Evolutionary conservation across 2,797 vertebrate species (phyloP), one percentile per base, ranked within the genome.

Genomic region (Rhadinocentrus ornatus): DNA sequence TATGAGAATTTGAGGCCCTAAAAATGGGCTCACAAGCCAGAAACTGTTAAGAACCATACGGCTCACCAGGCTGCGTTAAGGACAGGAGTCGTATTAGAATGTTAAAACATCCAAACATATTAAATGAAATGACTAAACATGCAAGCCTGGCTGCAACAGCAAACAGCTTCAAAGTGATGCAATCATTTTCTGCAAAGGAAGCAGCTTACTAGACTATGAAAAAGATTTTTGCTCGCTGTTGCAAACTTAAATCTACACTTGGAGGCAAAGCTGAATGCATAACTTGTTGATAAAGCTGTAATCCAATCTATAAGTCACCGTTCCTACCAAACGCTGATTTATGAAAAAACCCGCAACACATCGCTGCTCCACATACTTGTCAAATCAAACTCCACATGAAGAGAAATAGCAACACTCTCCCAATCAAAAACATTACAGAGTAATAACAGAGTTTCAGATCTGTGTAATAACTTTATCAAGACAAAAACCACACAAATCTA

Each of bases 151-250:
- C 29, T 35, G 66, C 71, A 76, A 55, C 79, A 66, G 69, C 11
- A 62, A 50, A 44, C 66, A 62, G 46, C 46, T 22, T 48, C 20
- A 22, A 22, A 48, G n/a, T 55, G 70, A 58, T 61, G 9, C 26
- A 22, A 69, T 58, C 18, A 20, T 59, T 63, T 32, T 58, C 27
- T n/a, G 20, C 9, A 48, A 1, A 22, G 46, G n/a, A 46, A 31
- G 48, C 44, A 29, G 50, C 1, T 13, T n/a, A 44, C 60, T 69
- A 69, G 50, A 64, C 61, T 80, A 55, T 64, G 69, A 69, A 83
- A 10, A 48, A 2, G 44, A 20, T 48, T n/a, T 20, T 48, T 22
- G n/a, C n/a, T 48, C n/a, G 9, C n/a, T 22, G n/a, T 9, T n/a
- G n/a, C n/a, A 12, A 34, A 39, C n/a, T 53, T 57, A 53, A 68